phyloP scores from a whole-genome alignment of 2,888 invertebrate species.

The Himalopsyche kuldschensis region DNA sequence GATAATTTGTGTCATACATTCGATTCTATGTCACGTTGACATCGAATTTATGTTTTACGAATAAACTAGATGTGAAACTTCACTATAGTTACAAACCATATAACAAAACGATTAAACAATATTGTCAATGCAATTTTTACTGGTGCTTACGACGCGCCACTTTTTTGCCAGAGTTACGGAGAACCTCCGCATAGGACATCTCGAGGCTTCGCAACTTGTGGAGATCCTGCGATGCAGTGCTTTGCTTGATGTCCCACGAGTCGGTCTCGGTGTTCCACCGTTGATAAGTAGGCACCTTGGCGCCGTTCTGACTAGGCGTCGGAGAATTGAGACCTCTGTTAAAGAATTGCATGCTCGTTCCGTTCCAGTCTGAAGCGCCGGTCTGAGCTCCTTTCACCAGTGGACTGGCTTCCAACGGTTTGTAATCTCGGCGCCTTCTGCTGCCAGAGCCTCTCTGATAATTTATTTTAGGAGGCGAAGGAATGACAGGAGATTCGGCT shows the following conservation, averaged over 20 bases:
- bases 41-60: background rate
- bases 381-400: conserved; percentile 47
- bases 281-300: conserved; percentile 53
- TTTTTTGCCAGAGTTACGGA: conserved; percentile 69
- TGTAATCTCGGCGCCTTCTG: conserved; percentile 61
- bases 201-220: conserved; percentile 80
- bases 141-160: conserved; percentile 56
- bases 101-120: background rate
- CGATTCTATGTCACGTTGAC: background rate
- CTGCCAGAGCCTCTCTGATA: conserved; percentile 59
- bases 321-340: conserved; percentile 61
- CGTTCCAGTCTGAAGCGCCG: conserved; percentile 64
- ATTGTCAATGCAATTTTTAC: conserved; percentile 42
- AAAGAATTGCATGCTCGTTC: conserved; percentile 71
- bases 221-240: conserved; percentile 80
- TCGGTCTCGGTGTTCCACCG: conserved; percentile 57
- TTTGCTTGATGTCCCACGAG: conserved; percentile 60
- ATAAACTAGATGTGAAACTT: background rate
- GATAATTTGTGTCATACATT: background rate
- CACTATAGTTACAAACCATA: background rate
- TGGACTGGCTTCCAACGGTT: conserved; percentile 59
- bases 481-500: conserved; percentile 70
- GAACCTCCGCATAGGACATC: conserved; percentile 82
- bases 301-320: conserved; percentile 60
- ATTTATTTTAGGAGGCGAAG: conserved; percentile 67